Base-by-base conservation (phyloP, 2,113 vertebrate species). In the Loxodonta africana region DNA sequence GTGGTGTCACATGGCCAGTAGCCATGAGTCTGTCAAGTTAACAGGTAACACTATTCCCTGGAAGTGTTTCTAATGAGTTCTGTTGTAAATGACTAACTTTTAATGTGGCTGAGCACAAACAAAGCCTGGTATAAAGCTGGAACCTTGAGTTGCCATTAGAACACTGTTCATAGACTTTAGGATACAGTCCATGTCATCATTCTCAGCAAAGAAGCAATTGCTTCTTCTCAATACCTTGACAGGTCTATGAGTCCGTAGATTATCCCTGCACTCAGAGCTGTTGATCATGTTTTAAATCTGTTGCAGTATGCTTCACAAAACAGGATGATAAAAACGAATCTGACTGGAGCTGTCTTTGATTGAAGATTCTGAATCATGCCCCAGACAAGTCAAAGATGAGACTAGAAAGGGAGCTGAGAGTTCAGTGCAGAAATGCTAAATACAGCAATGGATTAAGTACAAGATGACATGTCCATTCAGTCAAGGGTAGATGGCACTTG, bases 101-200 rank as follows among this genome's bases (percentile, higher is more conserved):
- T 85, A 97, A 90, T 74, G 83, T 28, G 17, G 88, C 71, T 69
- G 53, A 92, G 57, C 84, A 95, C 51, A 92, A 96, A 97, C 86
- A 97, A 97, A 98, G 94, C 67, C 94, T 96, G 81, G 44, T 48
- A 67, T 87, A 95, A 74, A 97, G 92, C 77, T 93, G 88, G 97
- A 92, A 93, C 71, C 57, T 91, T 41, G 44, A 97, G 95, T 96
- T 83, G 53, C 30, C 93, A 93, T 91, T 95, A 92, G 95, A 96
- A 98, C 96, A 91, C 83, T 90, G 88, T 53, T 97, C 90, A 20
- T 44, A 93, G 96, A 91, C 92, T 96, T 57, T 25, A 84, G 69
- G 57, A 94, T 89, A 85, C 7, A 91, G 93, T 37, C 57, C 17
- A 71, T 95, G 95, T 96, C 98, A 96, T 97, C 82, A 86, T 95